Evolutionary conservation across 1,140 invertebrate species (phyloP), one percentile per base, ranked within the genome.

Genomic region (Ctenoplectra terminalis): DNA sequence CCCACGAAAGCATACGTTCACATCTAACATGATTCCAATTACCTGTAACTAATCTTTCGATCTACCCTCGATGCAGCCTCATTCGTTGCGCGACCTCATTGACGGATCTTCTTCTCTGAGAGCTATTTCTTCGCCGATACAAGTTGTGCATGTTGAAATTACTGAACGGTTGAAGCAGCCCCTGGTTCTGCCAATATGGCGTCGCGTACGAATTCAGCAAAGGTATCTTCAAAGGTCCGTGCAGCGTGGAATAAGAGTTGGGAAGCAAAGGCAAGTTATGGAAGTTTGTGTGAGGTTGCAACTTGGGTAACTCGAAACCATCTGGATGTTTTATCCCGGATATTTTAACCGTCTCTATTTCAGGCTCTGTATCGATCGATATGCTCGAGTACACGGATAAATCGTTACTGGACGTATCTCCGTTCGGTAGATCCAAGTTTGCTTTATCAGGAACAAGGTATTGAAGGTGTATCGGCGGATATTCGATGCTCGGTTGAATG

Each of bases 181-280:
- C 71, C 34, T 70, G 85, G 17, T 23, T 50, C 11, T 60, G 86
- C 86, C 86, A 87, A 34, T 87, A 64, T 1, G 64, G 50, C 7
- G 60, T 15, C 17, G 56, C 13, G 50, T 43, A 48, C 29, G 85
- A 43, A 34, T 43, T 81, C 34, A 87, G 11, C 40, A 89, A 20
- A 0, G 84, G 85, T 34, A 83, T 81, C 37, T 75, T 89, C 50
- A 87, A 7, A 1, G 88, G 82, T 11, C 31, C 82, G 31, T 77
- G 56, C 46, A 75, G 60, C 23, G 50, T 34, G 2, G 26, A 20
- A 46, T 54, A 71, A 61, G 75, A 9, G 20, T n/a, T 50, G 11
- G 43, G 43, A 2, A 70, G 29, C 17, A 26, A 5, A 0, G 52
- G 43, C 0, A 70, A 1, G 9, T 31, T 67, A 5, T 83, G 80